Evolutionary conservation across 2,113 vertebrate species (phyloP).

Genomic region (Chamaea fasciata): DNA sequence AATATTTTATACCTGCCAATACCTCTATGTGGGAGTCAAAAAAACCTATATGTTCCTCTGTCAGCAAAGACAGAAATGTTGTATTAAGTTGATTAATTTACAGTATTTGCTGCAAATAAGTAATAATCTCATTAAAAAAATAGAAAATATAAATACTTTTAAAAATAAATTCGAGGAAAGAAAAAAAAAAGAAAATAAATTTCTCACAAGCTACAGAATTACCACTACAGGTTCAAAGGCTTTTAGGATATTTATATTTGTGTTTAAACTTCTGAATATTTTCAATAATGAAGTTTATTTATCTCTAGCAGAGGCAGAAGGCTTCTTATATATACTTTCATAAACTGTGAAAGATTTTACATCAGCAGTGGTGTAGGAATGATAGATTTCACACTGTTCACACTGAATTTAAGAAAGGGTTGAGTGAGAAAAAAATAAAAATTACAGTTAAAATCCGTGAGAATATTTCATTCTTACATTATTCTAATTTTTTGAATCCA

Average conservation of each 20-base stretch:
- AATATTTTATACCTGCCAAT: background rate
- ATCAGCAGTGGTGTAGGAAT: background rate
- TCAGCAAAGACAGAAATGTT: background rate
- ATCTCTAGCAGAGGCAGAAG: background rate
- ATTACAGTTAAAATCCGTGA: background rate
- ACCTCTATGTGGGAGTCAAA: background rate
- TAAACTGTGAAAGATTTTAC: background rate
- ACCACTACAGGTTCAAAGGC: background rate
- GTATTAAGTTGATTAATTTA: background rate
- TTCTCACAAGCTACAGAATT: background rate
- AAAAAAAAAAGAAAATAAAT: too few species aligned
- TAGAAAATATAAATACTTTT: background rate
- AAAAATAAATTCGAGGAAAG: background rate
- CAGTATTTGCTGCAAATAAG: background rate
- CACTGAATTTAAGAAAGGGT: background rate
- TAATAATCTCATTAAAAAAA: background rate
- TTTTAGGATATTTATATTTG: background rate
- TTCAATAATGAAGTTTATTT: background rate
- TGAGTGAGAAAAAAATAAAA: background rate
- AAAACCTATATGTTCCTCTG: background rate
- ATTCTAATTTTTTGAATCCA: background rate
- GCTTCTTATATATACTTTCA: background rate
- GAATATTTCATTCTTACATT: background rate
- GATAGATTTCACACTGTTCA: background rate
- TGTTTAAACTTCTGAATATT: background rate